phyloP scores from a whole-genome alignment of 2,888 invertebrate genomes.

The Sericinus montela region DNA sequence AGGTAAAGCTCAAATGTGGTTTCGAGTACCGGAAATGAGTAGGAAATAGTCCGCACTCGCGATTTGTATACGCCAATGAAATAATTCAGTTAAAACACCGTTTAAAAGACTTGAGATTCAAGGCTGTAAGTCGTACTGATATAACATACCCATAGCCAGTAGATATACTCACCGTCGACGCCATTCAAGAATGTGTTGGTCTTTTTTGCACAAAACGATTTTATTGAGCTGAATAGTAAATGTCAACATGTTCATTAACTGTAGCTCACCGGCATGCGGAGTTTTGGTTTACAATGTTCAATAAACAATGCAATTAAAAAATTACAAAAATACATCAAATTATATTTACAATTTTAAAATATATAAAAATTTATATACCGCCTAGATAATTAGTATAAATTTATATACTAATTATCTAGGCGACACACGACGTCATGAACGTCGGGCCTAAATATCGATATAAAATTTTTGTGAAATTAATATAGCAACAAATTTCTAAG shows the following conservation, averaged over 20 bases:
- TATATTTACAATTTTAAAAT: too few relatives aligned
- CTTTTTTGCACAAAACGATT: not conserved
- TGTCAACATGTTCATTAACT: not conserved
- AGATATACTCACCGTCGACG: not conserved
- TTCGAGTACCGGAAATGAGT: slow-evolving; percentile 13
- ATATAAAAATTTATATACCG: too few relatives aligned
- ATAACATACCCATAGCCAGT: not conserved
- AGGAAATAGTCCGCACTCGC: slow-evolving; percentile 4
- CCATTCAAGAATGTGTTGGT: not conserved
- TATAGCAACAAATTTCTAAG: too few relatives aligned
- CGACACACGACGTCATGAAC: too few relatives aligned
- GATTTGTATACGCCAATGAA: slow-evolving; percentile 5
- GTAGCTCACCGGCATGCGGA: not conserved
- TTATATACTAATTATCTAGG: too few relatives aligned
- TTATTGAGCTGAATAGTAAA: not conserved
- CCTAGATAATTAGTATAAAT: too few relatives aligned
- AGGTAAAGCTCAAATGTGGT: not conserved
- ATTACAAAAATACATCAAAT: too few relatives aligned
- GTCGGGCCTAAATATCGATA: too few relatives aligned
- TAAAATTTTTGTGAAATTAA: too few relatives aligned
- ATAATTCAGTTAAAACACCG: slow-evolving; percentile 10
- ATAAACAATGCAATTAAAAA: too few relatives aligned
- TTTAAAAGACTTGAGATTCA: slow-evolving; percentile 1
- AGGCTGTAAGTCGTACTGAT: not conserved
- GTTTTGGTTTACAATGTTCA: not conserved